These are phyloP conservation scores for Hypomecis punctinalis DNA, from an alignment of 2,888 invertebrate genomes.

Conservation along the genomic window DNA sequence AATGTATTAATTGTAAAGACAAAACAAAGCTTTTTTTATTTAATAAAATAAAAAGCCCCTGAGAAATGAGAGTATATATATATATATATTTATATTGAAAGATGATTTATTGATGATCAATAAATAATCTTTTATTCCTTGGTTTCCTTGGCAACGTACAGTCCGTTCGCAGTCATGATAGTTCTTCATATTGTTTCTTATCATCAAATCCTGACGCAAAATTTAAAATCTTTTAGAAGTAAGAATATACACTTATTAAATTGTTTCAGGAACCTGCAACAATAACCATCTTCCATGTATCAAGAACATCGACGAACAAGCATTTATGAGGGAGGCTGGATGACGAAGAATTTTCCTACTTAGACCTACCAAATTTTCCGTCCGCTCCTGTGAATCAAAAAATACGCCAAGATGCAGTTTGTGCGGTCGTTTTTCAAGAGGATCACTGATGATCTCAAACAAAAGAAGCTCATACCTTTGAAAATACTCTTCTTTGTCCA, in stretches of 20 bases:
- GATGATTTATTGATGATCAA: too few species aligned
- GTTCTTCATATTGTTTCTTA: too few species aligned
- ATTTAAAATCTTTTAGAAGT: too few species aligned
- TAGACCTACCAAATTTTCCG: constrained; percentile 43
- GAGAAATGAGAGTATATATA: too few species aligned
- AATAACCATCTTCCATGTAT: constrained; percentile 70
- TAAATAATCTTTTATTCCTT: too few species aligned
- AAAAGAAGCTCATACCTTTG: constrained; percentile 89
- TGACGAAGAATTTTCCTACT: constrained; percentile 68
- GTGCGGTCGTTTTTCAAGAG: constrained; percentile 87
- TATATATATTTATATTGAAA: too few species aligned
- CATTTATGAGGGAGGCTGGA: constrained; percentile 64
- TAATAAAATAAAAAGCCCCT: too few species aligned
- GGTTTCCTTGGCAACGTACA: too few species aligned
- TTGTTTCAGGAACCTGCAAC: constrained; percentile 60
- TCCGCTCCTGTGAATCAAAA: constrained; percentile 26
- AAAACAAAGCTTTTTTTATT: too few species aligned
- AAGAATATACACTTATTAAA: not conserved
- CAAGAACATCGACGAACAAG: constrained; percentile 57
- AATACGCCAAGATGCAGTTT: constrained; percentile 81
- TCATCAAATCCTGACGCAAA: too few species aligned
- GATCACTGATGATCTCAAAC: constrained; percentile 88
- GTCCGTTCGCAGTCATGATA: too few species aligned
- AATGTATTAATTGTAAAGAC: too few species aligned
- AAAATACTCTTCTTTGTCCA: constrained; percentile 92